Evolutionary conservation across 2,888 invertebrate species (phyloP), one percentile per base, ranked within the genome.

Genomic region (Tinea semifulvella): DNA sequence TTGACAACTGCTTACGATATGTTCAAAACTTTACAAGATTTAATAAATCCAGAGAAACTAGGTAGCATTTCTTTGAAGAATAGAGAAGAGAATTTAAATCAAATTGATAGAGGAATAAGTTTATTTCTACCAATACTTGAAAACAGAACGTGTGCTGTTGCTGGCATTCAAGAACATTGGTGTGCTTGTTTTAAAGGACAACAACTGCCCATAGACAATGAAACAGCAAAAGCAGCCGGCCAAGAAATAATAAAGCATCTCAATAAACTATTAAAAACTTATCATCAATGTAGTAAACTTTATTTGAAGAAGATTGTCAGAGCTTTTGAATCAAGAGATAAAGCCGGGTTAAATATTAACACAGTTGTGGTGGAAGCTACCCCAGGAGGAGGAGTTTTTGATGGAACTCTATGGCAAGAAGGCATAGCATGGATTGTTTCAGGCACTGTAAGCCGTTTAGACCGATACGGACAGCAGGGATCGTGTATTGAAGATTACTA

Each of bases 1-100:
- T 80, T 96, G 10, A 90, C 92, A 0, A 92, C 80, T 22, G 92
- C 92, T 0, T 95, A 87, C 62, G 96, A 96, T 65, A 69, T 96
- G 4, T 87, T 94, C 63, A 88, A 89, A 50, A 95, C 94, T 0
- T 63, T 96, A 40, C 51, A 76, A 7, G 91, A 94, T 63, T 68
- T 95, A 5, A 60, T 88, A 5, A 65, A 88, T 48, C 52, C 83
- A 48, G 70, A 84, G 0, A 57, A 62, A 0, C 58, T 84, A 22
- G 65, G 80, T 48, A 58, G 77, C 17, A 65, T 76, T 10, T 49
- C 56, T 3, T 49, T 58, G 1, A 62, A 65, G 13, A 55, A 54
- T 13, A 51, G 66, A 51, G 62, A 70, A 2, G 68, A 86, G 14
- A n/a, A n/a, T n/a, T n/a, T n/a, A n/a, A n/a, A n/a, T n/a, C n/a